Evolutionary conservation across 2,113 vertebrate species (phyloP), one percentile per base, ranked within the genome.

Genomic region (Echinops telfairi): DNA sequence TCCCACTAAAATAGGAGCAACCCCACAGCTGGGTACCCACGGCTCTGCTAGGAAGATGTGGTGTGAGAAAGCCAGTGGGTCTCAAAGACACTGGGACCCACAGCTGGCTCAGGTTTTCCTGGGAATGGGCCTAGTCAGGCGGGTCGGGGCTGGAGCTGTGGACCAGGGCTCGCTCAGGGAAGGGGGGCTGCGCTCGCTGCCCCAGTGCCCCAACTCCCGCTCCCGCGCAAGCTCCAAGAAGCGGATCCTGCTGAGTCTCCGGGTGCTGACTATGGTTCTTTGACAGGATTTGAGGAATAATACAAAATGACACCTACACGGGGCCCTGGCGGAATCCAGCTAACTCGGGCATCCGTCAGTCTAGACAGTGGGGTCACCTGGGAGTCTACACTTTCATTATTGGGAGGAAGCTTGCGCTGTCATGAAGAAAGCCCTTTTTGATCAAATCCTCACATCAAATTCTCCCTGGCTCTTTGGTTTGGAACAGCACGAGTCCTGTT

Each of bases 281-380:
- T 29, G 0, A 17, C 60, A 2, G 10, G 1, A 20, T 47, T 43
- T 47, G 90, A 75, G 11, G 2, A 7, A 31, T 93, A 86, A 96
- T 81, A 76, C 7, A 4, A 90, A 70, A 20, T 90, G 93, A 95
- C 93, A 33, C 29, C 29, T 27, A 14, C 33, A 25, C 23, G 1
- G 12, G 83, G 53, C 83, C 47, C 1, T 31, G 0, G 62, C 7
- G 8, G 33, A 38, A 31, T 17, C 66, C 83, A 7, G 81, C 0
- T 25, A 78, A 87, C 92, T 1, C 23, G 29, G 0, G 40, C 60
- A 38, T 27, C 78, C 95, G 81, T 25, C n/a, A 1, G 97, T 97
- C 97, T 96, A 97, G 97, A 96, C 95, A 1, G 90, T 0, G 1
- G 62, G 53, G 92, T 73, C 95, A 36, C 92, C 0, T 76, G 95